Conservation (phyloP, 2,888 invertebrate genomes). For the Patella depressa region DNA sequence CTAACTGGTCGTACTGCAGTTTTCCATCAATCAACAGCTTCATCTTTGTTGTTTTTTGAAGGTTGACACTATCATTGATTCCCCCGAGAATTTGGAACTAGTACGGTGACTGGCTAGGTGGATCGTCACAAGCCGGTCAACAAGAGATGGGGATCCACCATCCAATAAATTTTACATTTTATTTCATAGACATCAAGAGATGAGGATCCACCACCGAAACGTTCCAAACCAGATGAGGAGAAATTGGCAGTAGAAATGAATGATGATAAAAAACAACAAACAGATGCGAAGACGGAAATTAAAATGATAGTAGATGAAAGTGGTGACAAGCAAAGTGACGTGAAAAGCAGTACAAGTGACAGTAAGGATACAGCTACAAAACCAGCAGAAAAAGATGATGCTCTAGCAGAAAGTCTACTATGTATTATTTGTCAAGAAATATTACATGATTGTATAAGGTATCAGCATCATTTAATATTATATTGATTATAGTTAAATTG, state of each 20-base stretch:
- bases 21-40: too few relatives aligned
- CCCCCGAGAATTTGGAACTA: too few relatives aligned
- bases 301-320: conserved; percentile 10
- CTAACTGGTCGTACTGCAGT: too few relatives aligned
- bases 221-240: not conserved
- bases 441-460: conserved; percentile 70
- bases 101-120: too few relatives aligned
- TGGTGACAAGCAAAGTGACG: conserved; percentile 12
- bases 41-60: too few relatives aligned
- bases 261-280: not conserved
- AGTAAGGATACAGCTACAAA: conserved; percentile 9
- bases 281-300: not conserved
- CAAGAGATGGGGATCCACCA: too few relatives aligned
- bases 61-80: too few relatives aligned
- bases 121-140: too few relatives aligned
- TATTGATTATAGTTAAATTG: not conserved
- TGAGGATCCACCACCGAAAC: not conserved
- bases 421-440: conserved; percentile 70
- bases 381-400: conserved; percentile 45
- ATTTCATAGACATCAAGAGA: not conserved
- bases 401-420: conserved; percentile 61
- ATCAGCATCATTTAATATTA: not conserved
- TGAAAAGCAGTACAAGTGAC: conserved; percentile 12
- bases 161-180: not conserved
- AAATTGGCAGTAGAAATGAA: not conserved